Evolutionary conservation across 92 coral and sea anemone genomes (phyloP).

Genomic region (Porites lobata): DNA sequence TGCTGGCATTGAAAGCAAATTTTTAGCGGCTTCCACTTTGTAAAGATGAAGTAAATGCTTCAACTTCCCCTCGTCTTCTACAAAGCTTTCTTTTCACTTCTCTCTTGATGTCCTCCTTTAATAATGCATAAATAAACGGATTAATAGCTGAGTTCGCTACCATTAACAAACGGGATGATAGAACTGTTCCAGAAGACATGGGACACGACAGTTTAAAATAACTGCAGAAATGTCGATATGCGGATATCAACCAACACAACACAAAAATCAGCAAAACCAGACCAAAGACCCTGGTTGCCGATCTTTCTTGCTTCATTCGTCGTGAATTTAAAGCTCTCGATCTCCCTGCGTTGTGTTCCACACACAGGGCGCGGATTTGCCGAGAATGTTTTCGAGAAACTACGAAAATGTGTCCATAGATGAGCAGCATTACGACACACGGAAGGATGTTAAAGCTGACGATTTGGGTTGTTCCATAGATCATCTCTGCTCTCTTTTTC

Average conservation of each 20-base stretch:
- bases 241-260: constrained; percentile 31
- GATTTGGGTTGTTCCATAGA: constrained; percentile 28
- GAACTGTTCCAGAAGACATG: background rate
- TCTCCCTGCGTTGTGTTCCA: background rate
- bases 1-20: background rate
- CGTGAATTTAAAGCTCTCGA: background rate
- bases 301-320: constrained; percentile 6
- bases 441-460: constrained; percentile 31
- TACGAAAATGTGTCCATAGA: constrained; percentile 41
- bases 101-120: constrained; percentile 13
- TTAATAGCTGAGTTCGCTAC: constrained; percentile 16
- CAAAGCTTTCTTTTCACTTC: constrained; percentile 1
- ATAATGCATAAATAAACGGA: constrained; percentile 16
- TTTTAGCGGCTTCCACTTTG: background rate
- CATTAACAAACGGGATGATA: constrained; percentile 5
- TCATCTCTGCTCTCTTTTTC: background rate
- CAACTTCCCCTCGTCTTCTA: background rate
- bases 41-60: background rate
- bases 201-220: background rate
- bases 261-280: constrained; percentile 27
- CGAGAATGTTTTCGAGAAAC: constrained; percentile 35
- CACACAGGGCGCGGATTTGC: constrained; percentile 23
- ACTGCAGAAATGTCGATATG: constrained; percentile 13
- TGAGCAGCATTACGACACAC: constrained; percentile 11
- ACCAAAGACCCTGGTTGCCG: constrained; percentile 46